These are phyloP conservation scores for Caenorhabditis sp. DNA, from an alignment of 2,888 invertebrate species.

Conservation along the genomic window DNA sequence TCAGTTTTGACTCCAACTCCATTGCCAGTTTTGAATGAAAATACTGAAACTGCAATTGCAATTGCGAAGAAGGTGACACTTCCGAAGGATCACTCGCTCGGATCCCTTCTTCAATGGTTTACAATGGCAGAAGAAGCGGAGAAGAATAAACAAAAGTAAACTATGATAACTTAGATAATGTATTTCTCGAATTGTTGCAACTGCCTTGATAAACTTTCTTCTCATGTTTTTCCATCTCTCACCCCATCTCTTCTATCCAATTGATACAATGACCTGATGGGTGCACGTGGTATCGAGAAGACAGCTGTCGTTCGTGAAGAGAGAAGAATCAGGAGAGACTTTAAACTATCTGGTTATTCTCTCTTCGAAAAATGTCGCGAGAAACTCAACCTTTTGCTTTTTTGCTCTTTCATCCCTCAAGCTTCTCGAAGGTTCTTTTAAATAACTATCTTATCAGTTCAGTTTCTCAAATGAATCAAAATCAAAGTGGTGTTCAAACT, in stretches of 20 bases:
- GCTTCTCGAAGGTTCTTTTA: conserved; percentile 18
- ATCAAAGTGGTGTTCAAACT: conserved; percentile 25
- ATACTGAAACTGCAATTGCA: background rate
- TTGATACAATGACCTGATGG: conserved; percentile 47
- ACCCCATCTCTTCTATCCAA: conserved; percentile 5
- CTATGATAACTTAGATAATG: background rate
- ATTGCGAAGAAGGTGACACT: conserved; percentile 33
- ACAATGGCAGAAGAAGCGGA: conserved; percentile 46
- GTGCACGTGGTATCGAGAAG: conserved; percentile 53
- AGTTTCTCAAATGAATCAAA: background rate
- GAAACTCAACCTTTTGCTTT: conserved; percentile 7
- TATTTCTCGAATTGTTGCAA: conserved; percentile 6
- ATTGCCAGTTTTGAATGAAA: background rate
- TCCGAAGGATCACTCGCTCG: conserved; percentile 45
- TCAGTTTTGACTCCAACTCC: conserved; percentile 17
- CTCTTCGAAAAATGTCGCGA: conserved; percentile 19
- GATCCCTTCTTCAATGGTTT: conserved; percentile 56
- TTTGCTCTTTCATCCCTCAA: conserved; percentile 8
- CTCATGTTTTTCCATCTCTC: conserved; percentile 13
- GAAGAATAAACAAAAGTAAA: conserved; percentile 10
- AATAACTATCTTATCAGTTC: conserved; percentile 1
- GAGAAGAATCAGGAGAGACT: conserved; percentile 22
- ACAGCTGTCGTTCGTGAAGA: conserved; percentile 39
- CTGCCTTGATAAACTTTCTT: conserved; percentile 42
- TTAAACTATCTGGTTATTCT: conserved; percentile 47